Base-by-base conservation (phyloP, 2,888 invertebrate genomes). In the Vandiemenella viatica region DNA sequence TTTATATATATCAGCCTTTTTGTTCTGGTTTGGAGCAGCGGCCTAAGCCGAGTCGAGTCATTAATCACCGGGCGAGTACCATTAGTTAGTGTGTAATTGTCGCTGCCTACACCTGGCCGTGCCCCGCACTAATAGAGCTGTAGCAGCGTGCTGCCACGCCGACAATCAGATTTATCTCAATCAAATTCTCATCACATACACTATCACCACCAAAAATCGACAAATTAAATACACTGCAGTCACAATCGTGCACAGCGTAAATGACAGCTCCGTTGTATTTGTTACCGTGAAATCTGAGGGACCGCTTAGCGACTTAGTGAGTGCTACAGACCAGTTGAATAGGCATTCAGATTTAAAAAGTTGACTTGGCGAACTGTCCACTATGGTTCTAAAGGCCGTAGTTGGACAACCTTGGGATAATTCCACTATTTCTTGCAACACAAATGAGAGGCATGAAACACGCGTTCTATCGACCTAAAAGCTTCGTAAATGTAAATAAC, bases 1-100 rank as follows among this genome's bases (percentile, higher is more conserved):
- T n/a, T n/a, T n/a, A n/a, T n/a, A n/a, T n/a, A n/a, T 13, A 32
- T n/a, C 13, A 3, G 32, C n/a, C 32, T 32, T 32, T 32, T 32
- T 32, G 10, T 32, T n/a, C 32, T 10, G n/a, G 43, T 16, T 43
- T 32, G 32, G 23, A 43, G 43, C 26, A 32, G 37, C 37, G 20
- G 41, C 37, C 13, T 37, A 46, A 32, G 20, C 37, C 48, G n/a
- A 15, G 48, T 37, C 37, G 19, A 50, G n/a, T 48, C 52, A 53
- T 53, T 53, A 53, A 53, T 53, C 52, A 53, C 48, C 48, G 50
- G 50, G 21, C 50, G 48, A 48, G 19, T 48, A 52, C 37, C 52
- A 49, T 52, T 50, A 52, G 52, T 50, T 42, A 41, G 37, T 43
- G 49, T 52, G 49, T 43, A 32, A 32, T 32, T 32, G 13, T n/a